Percentiles rank a stretch among this genome's conserved stretches.
Evolutionary conservation across 2,888 invertebrate species (phyloP).

Genomic region (Conops quadrifasciatus): DNA sequence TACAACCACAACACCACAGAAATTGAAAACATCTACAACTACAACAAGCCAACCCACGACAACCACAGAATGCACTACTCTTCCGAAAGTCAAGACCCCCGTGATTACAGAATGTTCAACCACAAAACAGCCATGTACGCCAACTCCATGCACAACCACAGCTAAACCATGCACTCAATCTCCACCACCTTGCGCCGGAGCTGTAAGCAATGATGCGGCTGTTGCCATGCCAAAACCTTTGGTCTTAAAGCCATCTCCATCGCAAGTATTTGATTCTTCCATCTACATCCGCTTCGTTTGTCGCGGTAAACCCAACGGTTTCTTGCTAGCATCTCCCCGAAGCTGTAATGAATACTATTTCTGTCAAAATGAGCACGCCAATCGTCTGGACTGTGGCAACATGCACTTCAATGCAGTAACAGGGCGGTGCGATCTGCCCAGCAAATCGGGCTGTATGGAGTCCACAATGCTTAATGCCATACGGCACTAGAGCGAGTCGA

Average conservation of each 20-base stretch:
- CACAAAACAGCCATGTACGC: neutral
- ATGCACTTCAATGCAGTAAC: slow-evolving; percentile 55
- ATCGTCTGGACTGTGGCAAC: slow-evolving; percentile 51
- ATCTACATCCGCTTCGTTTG: slow-evolving; percentile 51
- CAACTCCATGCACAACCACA: slow-evolving; percentile 5
- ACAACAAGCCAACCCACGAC: slow-evolving; percentile 13
- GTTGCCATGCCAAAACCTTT: slow-evolving; percentile 13
- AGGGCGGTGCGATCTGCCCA: slow-evolving; percentile 56
- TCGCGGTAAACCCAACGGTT: slow-evolving; percentile 53
- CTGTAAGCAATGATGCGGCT: neutral
- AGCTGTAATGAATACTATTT: slow-evolving; percentile 56
- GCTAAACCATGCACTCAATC: slow-evolving; percentile 10
- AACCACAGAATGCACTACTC: neutral
- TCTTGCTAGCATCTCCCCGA: slow-evolving; percentile 53
- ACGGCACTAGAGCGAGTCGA: neutral
- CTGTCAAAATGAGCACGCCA: slow-evolving; percentile 51
- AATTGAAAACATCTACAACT: slow-evolving; percentile 9
- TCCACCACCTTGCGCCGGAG: slow-evolving; percentile 13
- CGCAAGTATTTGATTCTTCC: slow-evolving; percentile 42
- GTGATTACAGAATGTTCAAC: neutral
- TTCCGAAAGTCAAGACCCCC: no score
- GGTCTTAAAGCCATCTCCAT: slow-evolving; percentile 13
- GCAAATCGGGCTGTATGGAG: slow-evolving; percentile 44
- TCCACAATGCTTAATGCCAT: slow-evolving; percentile 3
- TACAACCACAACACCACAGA: slow-evolving; percentile 31